These are phyloP conservation scores for Onychomys torridus DNA, from an alignment of 2,797 vertebrate species.

Conservation along the genomic window DNA sequence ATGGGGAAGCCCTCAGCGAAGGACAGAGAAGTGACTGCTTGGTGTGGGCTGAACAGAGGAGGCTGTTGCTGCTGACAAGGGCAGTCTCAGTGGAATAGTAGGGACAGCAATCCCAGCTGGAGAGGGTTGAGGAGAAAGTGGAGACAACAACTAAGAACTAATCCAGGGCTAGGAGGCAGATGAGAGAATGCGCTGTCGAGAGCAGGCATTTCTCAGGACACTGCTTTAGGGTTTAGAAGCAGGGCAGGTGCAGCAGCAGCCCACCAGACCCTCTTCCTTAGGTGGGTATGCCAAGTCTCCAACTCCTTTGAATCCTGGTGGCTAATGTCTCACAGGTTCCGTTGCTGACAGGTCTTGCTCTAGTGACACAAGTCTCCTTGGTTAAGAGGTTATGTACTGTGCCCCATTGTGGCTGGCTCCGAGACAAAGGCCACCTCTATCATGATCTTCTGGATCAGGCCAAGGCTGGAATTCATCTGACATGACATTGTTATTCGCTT, in stretches of 20 bases:
- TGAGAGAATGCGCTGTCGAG: background rate
- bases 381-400: background rate
- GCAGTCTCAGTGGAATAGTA: background rate
- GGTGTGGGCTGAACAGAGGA: background rate
- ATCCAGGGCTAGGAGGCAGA: background rate
- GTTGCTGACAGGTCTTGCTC: background rate
- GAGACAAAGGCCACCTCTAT: background rate
- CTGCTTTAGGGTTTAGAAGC: background rate
- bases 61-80: background rate
- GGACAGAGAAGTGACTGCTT: background rate
- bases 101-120: background rate
- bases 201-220: background rate
- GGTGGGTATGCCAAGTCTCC: background rate
- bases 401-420: background rate
- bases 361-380: background rate
- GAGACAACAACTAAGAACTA: background rate
- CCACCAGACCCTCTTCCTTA: background rate
- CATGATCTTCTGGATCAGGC: background rate
- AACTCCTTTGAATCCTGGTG: background rate
- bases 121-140: background rate
- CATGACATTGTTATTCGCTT: background rate
- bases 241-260: background rate
- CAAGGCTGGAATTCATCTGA: background rate
- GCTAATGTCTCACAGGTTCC: background rate
- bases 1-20: background rate